Percentiles rank a stretch among this genome's conserved stretches.
phyloP scores from a whole-genome alignment of 2,113 vertebrate species.

The Psittacus erithacus region DNA sequence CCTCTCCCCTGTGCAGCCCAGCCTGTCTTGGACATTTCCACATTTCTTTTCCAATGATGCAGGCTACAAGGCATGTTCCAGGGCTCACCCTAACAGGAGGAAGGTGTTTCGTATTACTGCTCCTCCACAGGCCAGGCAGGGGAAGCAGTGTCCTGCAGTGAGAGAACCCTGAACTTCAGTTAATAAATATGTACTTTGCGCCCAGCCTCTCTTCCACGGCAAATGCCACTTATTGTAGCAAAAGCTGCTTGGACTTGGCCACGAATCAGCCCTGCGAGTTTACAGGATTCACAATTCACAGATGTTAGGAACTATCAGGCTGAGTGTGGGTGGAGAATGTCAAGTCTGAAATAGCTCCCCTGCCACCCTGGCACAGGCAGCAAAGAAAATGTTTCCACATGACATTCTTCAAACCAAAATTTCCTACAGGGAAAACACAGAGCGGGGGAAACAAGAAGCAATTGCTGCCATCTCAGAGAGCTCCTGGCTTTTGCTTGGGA shows the following conservation, averaged over 20 bases:
- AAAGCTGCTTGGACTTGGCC: constrained; percentile 75
- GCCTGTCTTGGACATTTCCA: background rate
- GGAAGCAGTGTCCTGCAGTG: background rate
- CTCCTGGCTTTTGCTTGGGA: constrained; percentile 27
- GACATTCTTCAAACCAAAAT: constrained; percentile 71
- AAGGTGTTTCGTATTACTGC: background rate
- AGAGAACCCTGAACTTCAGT: constrained; percentile 9
- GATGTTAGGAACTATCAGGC: constrained; percentile 82
- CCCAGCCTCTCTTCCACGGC: constrained; percentile 51
- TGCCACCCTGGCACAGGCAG: constrained; percentile 77
- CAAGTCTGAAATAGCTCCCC: constrained; percentile 85
- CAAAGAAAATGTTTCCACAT: constrained; percentile 76
- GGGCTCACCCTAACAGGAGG: background rate
- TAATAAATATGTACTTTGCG: constrained; percentile 60
- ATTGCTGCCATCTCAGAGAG: background rate
- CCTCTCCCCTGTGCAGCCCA: background rate
- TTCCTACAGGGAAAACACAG: constrained; percentile 65
- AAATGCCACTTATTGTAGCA: constrained; percentile 43
- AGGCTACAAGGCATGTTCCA: background rate
- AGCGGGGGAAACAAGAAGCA: background rate
- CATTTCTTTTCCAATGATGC: background rate
- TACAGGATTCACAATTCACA: constrained; percentile 84
- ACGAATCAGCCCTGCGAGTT: constrained; percentile 66
- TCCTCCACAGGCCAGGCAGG: background rate
- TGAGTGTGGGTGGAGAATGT: constrained; percentile 82